A percentile compares a stretch with the other conserved stretches of the same genome.
Evolutionary conservation across 2,797 vertebrate species (phyloP).

Genomic region (Hylomyscus alleni): DNA sequence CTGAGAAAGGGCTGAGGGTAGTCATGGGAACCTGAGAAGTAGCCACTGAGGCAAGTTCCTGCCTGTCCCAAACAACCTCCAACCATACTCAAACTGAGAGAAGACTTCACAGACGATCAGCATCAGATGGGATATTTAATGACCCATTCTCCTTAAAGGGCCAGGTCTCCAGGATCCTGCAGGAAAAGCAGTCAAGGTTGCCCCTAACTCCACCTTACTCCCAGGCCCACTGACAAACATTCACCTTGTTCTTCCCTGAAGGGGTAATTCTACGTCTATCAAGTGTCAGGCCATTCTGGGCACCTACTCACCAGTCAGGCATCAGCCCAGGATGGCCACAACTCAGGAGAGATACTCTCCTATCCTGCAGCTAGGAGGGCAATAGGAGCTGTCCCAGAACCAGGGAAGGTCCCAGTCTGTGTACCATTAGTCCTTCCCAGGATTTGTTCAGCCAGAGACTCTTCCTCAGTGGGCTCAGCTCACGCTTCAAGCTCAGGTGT

Average conservation of each 20-base stretch:
- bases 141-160: neutral
- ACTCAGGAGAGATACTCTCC: neutral
- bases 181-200: neutral
- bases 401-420: neutral
- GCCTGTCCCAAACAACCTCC: neutral
- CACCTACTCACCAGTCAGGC: neutral
- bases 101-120: neutral
- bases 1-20: neutral
- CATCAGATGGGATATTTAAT: neutral
- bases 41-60: neutral
- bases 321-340: neutral
- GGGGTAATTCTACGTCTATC: neutral
- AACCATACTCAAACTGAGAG: neutral
- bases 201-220: neutral
- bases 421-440: neutral
- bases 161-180: neutral
- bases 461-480: neutral
- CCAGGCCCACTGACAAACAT: neutral
- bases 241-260: neutral
- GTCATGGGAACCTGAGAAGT: neutral
- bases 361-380: neutral
- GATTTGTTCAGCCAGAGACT: neutral
- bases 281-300: neutral
- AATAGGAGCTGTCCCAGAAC: neutral
- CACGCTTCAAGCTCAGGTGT: neutral